Percentiles rank a stretch among this genome's conserved stretches.
Conservation (phyloP, 2,888 invertebrate species). For the Pachliopta kotzebuea region DNA sequence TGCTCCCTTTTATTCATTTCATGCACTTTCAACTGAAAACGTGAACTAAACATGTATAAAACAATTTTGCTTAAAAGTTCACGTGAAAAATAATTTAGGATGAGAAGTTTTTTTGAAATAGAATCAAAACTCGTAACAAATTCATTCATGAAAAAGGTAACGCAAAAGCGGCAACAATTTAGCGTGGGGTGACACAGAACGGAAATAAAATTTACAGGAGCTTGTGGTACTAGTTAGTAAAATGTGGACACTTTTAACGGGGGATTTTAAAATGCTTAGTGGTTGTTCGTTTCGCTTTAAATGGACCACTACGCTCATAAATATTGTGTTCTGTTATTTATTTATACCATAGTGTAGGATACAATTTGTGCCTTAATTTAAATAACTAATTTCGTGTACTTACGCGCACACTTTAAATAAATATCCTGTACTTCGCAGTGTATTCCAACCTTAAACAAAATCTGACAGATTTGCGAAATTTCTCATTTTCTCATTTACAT, state of each 20-base stretch:
- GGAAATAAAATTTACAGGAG: constrained; percentile 27
- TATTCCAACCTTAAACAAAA: no score
- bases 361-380: constrained; percentile 16
- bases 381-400: background rate
- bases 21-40: no score
- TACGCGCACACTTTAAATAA: no score
- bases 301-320: constrained; percentile 17
- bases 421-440: no score
- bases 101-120: background rate
- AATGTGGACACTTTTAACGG: constrained; percentile 29
- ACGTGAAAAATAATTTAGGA: no score
- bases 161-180: constrained; percentile 22
- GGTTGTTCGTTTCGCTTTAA: constrained; percentile 21
- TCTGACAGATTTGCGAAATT: no score
- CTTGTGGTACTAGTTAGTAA: constrained; percentile 26
- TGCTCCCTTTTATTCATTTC: no score
- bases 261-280: constrained; percentile 27
- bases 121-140: constrained; percentile 5
- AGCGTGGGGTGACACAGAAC: constrained; percentile 23
- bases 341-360: constrained; percentile 10
- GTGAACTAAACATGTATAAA: no score
- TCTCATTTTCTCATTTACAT: no score
- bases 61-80: no score
- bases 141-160: constrained; percentile 8
- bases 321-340: constrained; percentile 24